phyloP scores from a whole-genome alignment of 2,113 vertebrate species.

The Gambusia holbrooki region DNA sequence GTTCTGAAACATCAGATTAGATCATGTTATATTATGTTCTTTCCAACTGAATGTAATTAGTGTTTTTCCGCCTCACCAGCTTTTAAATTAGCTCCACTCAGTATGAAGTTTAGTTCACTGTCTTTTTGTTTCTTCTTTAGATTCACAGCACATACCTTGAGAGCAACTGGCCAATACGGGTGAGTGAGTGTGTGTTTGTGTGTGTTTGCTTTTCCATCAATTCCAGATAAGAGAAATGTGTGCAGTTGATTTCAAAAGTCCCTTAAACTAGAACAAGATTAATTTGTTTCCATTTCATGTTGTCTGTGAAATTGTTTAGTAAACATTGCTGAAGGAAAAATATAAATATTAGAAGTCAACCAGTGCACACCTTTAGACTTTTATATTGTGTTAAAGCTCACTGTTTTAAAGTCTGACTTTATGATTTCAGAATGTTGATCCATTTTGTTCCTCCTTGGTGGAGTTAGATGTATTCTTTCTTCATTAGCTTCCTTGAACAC shows the following conservation, averaged over 20 bases:
- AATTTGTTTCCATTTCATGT: not conserved
- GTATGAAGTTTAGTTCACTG: not conserved
- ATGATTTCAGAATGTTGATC: no score
- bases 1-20: not conserved
- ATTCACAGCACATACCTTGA: constrained; percentile 98
- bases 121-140: constrained; percentile 71
- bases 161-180: constrained; percentile 98
- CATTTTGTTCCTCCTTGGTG: not conserved
- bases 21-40: not conserved
- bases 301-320: not conserved
- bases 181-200: constrained; percentile 41
- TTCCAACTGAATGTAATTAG: not conserved
- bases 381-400: no score
- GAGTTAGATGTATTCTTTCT: no score
- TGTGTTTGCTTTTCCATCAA: not conserved
- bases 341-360: not conserved
- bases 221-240: not conserved
- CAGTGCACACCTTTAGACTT: no score
- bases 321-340: not conserved
- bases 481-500: no score
- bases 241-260: not conserved
- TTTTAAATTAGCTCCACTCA: not conserved
- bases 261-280: not conserved
- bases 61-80: not conserved
- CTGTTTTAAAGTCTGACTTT: no score